These are phyloP conservation scores for Zapus hudsonius DNA, from an alignment of 2,113 vertebrate genomes.

Conservation along the genomic window DNA sequence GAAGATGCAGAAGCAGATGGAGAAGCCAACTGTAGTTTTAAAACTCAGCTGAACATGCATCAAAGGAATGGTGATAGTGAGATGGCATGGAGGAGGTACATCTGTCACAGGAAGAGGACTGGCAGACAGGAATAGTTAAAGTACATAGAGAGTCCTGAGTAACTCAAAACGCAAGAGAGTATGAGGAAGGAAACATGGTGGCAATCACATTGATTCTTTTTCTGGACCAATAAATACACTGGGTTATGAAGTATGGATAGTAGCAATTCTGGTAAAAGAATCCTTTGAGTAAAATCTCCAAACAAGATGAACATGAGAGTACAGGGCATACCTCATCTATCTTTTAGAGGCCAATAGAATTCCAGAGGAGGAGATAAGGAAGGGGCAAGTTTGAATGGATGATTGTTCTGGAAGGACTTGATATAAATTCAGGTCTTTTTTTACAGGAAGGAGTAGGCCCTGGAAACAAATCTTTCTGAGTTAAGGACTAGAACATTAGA, in stretches of 20 bases:
- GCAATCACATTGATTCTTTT: not conserved
- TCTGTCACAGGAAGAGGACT: not conserved
- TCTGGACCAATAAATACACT: not conserved
- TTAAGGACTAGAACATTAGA: not conserved
- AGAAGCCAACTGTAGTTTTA: not conserved
- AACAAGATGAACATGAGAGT: not conserved
- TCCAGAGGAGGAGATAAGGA: not conserved
- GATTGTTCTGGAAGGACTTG: not conserved
- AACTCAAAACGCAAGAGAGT: not conserved
- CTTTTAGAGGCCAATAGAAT: not conserved
- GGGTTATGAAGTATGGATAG: not conserved
- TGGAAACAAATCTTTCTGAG: not conserved
- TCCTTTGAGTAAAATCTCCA: constrained; percentile 13
- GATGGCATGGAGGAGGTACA: not conserved
- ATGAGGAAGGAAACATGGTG: not conserved
- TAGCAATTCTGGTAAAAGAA: not conserved
- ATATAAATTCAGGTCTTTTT: not conserved
- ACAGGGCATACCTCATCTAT: not conserved
- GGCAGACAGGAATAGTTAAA: not conserved
- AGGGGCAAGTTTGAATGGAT: not conserved
- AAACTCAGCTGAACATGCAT: not conserved
- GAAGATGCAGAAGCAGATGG: constrained; percentile 6
- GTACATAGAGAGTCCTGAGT: not conserved
- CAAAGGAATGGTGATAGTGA: not conserved
- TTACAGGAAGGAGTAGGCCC: not conserved